A percentile compares a stretch with the other conserved stretches of the same genome.
Conservation (phyloP, 2,888 invertebrate genomes). For the Orthosia incerta region DNA sequence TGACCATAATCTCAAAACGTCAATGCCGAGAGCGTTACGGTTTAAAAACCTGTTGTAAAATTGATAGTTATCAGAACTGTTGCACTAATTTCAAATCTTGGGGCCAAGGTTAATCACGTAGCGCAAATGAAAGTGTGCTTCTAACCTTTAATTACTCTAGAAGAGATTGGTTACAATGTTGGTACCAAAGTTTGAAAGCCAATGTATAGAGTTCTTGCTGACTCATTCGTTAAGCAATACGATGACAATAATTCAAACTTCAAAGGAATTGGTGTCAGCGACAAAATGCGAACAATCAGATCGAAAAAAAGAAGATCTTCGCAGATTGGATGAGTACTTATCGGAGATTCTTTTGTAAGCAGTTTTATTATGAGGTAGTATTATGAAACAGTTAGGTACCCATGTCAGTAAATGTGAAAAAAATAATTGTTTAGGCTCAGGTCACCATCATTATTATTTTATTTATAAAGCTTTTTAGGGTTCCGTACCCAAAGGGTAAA, state of each 20-base stretch:
- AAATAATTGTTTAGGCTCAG: background rate
- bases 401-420: background rate
- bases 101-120: slow-evolving; percentile 13
- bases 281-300: slow-evolving; percentile 19
- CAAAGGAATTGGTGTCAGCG: slow-evolving; percentile 34
- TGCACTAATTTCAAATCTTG: slow-evolving; percentile 9
- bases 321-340: slow-evolving; percentile 7
- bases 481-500: too few relatives aligned
- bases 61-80: slow-evolving; percentile 12
- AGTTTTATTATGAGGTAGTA: background rate
- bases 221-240: slow-evolving; percentile 5
- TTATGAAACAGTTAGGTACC: background rate
- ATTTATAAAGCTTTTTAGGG: too few relatives aligned
- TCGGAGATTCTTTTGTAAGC: background rate
- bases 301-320: background rate
- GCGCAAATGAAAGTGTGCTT: background rate
- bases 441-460: too few relatives aligned
- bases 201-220: background rate
- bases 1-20: slow-evolving; percentile 12
- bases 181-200: background rate
- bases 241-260: slow-evolving; percentile 34
- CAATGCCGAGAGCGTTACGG: background rate
- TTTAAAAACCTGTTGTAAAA: slow-evolving; percentile 33
- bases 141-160: background rate
- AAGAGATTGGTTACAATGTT: slow-evolving; percentile 6